These are phyloP conservation scores for Drosophila pseudotalamancana DNA, from an alignment of 2,888 invertebrate species.

Conservation along the genomic window DNA sequence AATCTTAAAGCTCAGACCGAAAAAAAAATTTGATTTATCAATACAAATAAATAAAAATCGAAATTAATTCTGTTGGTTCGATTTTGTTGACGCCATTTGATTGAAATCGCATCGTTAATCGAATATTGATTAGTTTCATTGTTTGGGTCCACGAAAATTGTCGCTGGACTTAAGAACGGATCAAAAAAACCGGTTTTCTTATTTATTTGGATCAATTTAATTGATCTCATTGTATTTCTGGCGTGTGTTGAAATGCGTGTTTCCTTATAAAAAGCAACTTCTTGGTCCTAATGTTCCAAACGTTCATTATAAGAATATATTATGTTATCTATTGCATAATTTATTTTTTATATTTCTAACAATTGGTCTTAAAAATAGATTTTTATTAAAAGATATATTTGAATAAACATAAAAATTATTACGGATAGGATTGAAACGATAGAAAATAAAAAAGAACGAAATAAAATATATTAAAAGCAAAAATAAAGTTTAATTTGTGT, in stretches of 20 bases:
- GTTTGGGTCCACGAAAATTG: constrained; percentile 27
- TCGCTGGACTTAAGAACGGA: background rate
- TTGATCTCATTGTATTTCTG: background rate
- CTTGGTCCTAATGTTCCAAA: too few relatives aligned
- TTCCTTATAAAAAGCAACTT: too few relatives aligned
- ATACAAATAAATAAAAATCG: constrained; percentile 52
- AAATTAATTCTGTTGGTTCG: too few relatives aligned
- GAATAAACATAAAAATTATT: too few relatives aligned
- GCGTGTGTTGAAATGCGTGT: constrained; percentile 5
- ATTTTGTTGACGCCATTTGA: constrained; percentile 55
- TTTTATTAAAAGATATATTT: too few relatives aligned
- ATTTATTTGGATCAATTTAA: background rate
- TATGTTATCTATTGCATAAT: background rate
- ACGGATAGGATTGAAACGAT: too few relatives aligned
- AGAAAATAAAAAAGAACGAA: too few relatives aligned
- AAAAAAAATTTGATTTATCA: constrained; percentile 28
- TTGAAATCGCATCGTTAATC: constrained; percentile 52
- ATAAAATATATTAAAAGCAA: too few relatives aligned
- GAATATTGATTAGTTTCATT: constrained; percentile 68
- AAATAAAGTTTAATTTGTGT: too few relatives aligned
- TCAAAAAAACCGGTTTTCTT: background rate
- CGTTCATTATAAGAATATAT: constrained; percentile 3
- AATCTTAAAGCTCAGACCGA: constrained; percentile 55
- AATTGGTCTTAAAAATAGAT: background rate
- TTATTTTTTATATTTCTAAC: too few relatives aligned